These are phyloP conservation scores for Amyelois transitella DNA, from an alignment of 1,140 invertebrate species.

Conservation along the genomic window DNA sequence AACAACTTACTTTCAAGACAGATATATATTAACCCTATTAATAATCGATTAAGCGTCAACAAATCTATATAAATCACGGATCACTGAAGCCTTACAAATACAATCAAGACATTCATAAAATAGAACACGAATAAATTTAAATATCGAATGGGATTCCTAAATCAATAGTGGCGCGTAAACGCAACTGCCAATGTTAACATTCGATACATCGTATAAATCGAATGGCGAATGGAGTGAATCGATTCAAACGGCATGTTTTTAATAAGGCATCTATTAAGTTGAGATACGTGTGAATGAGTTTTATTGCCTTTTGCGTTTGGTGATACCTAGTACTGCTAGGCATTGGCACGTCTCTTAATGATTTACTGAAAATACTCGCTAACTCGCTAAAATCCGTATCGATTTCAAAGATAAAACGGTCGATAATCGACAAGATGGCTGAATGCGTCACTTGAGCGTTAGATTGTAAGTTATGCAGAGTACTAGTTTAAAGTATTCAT, in stretches of 20 bases:
- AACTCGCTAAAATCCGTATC: background rate
- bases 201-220: constrained; percentile 50
- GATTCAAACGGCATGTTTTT: constrained; percentile 54
- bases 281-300: constrained; percentile 71
- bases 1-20: no score
- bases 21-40: constrained; percentile 10
- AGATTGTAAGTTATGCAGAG: background rate
- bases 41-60: constrained; percentile 41
- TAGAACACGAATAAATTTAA: constrained; percentile 52
- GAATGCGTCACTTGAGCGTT: background rate
- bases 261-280: constrained; percentile 65
- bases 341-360: constrained; percentile 60
- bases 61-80: constrained; percentile 44
- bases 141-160: constrained; percentile 36
- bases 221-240: constrained; percentile 41
- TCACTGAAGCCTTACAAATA: constrained; percentile 39
- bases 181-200: constrained; percentile 50
- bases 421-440: background rate
- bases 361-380: constrained; percentile 34
- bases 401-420: background rate
- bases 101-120: constrained; percentile 42
- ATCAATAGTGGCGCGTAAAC: constrained; percentile 40
- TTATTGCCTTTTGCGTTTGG: constrained; percentile 61
- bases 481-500: background rate
- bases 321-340: constrained; percentile 19